These are phyloP conservation scores for Temnothorax ravouxi DNA, from an alignment of 2,888 invertebrate genomes.

Conservation along the genomic window DNA sequence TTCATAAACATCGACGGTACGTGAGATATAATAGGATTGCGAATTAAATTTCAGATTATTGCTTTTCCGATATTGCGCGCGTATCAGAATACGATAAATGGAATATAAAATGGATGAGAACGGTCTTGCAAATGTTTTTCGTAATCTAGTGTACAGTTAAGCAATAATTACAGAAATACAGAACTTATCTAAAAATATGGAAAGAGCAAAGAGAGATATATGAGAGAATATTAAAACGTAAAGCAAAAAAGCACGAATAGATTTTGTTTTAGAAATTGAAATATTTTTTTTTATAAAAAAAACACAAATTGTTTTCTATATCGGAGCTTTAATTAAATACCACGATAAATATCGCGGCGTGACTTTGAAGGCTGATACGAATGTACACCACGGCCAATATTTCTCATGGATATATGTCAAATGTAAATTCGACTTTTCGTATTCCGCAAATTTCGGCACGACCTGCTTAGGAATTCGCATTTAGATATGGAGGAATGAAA, in stretches of 20 bases:
- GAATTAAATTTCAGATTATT: slow-evolving; percentile 57
- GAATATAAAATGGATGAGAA: slow-evolving; percentile 32
- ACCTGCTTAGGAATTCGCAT: slow-evolving; percentile 70
- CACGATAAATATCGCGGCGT: neutral
- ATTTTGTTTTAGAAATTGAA: neutral
- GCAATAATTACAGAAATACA: slow-evolving; percentile 21
- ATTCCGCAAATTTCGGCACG: slow-evolving; percentile 58
- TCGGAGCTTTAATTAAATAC: neutral
- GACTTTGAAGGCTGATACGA: slow-evolving; percentile 5
- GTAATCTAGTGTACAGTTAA: slow-evolving; percentile 30
- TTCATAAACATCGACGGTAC: slow-evolving; percentile 12
- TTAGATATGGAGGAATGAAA: slow-evolving; percentile 57
- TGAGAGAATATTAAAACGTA: neutral
- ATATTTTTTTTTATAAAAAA: neutral
- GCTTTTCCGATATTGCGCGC: slow-evolving; percentile 48
- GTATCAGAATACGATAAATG: slow-evolving; percentile 55
- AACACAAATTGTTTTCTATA: neutral
- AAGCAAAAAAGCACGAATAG: neutral
- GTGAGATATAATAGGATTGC: slow-evolving; percentile 26
- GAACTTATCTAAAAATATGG: neutral
- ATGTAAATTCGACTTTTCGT: slow-evolving; percentile 62
- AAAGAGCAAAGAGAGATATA: neutral
- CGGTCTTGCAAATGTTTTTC: slow-evolving; percentile 19
- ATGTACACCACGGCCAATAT: slow-evolving; percentile 59
- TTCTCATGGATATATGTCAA: slow-evolving; percentile 46